A percentile compares a stretch with the other conserved stretches of the same genome.
Conservation (phyloP, 2,888 invertebrate species). For the Caenorhabditis sulstoni region DNA sequence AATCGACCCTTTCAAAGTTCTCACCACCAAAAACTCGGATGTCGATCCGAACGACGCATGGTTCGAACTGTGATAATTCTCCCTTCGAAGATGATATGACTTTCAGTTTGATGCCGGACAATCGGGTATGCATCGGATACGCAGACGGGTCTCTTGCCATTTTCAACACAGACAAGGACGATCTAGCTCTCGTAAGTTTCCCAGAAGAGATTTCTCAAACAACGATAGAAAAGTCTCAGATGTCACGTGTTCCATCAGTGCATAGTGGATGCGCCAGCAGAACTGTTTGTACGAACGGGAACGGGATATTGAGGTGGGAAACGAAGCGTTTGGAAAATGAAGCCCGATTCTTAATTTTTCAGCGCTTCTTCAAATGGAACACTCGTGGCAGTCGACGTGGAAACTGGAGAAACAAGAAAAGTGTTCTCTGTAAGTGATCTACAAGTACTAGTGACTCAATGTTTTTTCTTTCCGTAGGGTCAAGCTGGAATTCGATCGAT, state of each 20-base stretch:
- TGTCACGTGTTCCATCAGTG: slow-evolving; percentile 35
- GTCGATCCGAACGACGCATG: slow-evolving; percentile 56
- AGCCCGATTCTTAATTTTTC: slow-evolving; percentile 3
- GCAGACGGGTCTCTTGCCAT: slow-evolving; percentile 50
- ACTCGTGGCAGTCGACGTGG: slow-evolving; percentile 34
- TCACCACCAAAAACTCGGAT: slow-evolving; percentile 34
- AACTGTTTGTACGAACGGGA: slow-evolving; percentile 22
- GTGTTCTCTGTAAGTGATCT: slow-evolving; percentile 24
- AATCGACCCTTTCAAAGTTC: slow-evolving; percentile 46
- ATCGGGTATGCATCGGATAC: slow-evolving; percentile 43
- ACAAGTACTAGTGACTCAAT: too few relatives aligned
- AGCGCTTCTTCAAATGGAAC: slow-evolving; percentile 49
- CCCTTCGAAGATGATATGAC: not conserved
- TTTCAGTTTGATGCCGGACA: slow-evolving; percentile 39
- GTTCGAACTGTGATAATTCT: slow-evolving; percentile 3
- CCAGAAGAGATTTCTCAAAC: not conserved
- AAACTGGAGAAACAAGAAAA: slow-evolving; percentile 37
- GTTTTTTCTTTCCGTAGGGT: slow-evolving; percentile 25
- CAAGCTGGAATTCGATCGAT: slow-evolving; percentile 51
- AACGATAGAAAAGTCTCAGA: slow-evolving; percentile 21
- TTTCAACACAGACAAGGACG: slow-evolving; percentile 48
- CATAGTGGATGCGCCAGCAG: slow-evolving; percentile 45
- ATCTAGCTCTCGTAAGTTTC: slow-evolving; percentile 24
- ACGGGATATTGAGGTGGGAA: slow-evolving; percentile 27
- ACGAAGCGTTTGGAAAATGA: not conserved